These are phyloP conservation scores for Strigamia transsilvanica DNA, from an alignment of 2,888 invertebrate genomes.

Conservation along the genomic window DNA sequence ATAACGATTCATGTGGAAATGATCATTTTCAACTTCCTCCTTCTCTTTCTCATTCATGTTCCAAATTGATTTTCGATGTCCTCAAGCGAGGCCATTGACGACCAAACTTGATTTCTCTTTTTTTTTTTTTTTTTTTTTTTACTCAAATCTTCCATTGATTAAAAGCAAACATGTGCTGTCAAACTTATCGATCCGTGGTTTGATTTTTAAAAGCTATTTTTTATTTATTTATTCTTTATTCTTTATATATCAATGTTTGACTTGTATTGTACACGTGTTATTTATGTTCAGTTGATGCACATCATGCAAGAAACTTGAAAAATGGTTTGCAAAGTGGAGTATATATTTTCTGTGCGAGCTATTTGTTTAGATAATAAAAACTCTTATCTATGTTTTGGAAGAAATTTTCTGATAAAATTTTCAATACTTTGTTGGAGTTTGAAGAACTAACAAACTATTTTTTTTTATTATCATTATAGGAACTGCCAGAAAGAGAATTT, in stretches of 20 bases:
- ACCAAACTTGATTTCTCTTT: conserved; percentile 23
- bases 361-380: conserved; percentile 13
- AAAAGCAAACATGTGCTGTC: conserved; percentile 30
- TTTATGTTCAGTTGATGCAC: neutral
- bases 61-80: conserved; percentile 45
- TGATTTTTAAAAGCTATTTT: neutral
- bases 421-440: neutral
- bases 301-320: neutral
- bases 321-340: neutral
- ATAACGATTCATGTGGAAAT: conserved; percentile 48
- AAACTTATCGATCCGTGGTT: neutral
- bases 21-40: conserved; percentile 48
- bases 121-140: neutral
- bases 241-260: neutral
- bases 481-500: too few species aligned
- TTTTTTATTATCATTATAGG: neutral
- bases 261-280: neutral
- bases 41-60: conserved; percentile 47
- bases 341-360: neutral
- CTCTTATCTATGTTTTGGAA: neutral
- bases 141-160: conserved; percentile 16
- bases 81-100: conserved; percentile 45
- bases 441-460: neutral
- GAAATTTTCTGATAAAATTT: neutral
- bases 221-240: neutral